These are phyloP conservation scores for Vidua chalybeata DNA, from an alignment of 2,113 vertebrate genomes.

Conservation along the genomic window DNA sequence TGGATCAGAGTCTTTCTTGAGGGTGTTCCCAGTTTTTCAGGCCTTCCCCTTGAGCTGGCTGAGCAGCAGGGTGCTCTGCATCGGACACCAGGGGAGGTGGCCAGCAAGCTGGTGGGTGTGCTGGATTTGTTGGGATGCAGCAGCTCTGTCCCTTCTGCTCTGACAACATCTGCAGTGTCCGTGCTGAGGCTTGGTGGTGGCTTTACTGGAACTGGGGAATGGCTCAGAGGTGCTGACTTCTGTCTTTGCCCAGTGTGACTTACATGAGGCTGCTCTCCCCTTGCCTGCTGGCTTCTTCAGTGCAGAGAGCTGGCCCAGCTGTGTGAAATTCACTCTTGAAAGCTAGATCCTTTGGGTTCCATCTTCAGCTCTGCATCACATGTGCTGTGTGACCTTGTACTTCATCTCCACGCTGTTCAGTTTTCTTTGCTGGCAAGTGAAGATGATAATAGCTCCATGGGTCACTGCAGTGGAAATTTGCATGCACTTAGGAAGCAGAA, in stretches of 20 bases:
- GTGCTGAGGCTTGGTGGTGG: not conserved
- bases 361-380: not conserved
- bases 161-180: rapidly evolving
- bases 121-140: not conserved
- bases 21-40: not conserved
- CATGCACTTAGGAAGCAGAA: not conserved
- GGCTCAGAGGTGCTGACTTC: not conserved
- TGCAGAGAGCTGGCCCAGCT: not conserved
- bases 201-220: not conserved
- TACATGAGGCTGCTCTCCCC: not conserved
- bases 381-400: not conserved
- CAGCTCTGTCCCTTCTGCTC: not conserved
- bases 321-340: not conserved
- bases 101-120: not conserved
- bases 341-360: not conserved
- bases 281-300: not conserved
- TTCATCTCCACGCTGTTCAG: not conserved
- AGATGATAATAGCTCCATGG: not conserved
- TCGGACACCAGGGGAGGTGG: not conserved
- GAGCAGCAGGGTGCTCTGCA: not conserved
- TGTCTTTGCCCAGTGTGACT: not conserved
- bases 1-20: not conserved
- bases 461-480: not conserved
- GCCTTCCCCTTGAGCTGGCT: not conserved
- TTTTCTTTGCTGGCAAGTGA: not conserved